Conservation (phyloP, 53 echinoderm and acorn worm species). For the Patiria pectinifera region DNA sequence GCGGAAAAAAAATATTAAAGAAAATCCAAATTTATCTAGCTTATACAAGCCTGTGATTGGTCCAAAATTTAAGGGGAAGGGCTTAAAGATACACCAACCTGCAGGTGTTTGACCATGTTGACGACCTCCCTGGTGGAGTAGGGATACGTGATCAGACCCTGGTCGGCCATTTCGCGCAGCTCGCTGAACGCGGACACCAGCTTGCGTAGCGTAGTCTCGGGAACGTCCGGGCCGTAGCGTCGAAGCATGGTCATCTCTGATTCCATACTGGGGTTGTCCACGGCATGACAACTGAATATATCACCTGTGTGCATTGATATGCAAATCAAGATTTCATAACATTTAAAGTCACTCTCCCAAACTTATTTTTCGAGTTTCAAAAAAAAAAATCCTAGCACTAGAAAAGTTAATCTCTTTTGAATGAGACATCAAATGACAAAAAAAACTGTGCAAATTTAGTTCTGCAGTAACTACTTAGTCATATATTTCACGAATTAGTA, state of each 20-base stretch:
- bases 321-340: neutral
- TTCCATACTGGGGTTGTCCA: slow-evolving; percentile 95
- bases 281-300: slow-evolving; percentile 98
- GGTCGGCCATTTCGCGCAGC: slow-evolving; percentile 89
- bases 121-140: slow-evolving; percentile 99
- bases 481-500: neutral
- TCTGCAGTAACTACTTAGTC: neutral
- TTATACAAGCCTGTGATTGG: too few relatives aligned
- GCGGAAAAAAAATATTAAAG: neutral
- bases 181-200: slow-evolving; percentile 95
- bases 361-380: neutral
- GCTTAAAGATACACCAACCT: slow-evolving; percentile 64
- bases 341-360: too few relatives aligned
- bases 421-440: too few relatives aligned
- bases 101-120: slow-evolving; percentile 98
- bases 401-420: too few relatives aligned
- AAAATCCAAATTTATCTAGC: too few relatives aligned
- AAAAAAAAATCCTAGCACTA: neutral
- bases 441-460: neutral
- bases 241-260: slow-evolving; percentile 95
- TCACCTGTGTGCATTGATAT: slow-evolving; percentile 70
- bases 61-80: too few relatives aligned
- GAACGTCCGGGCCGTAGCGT: slow-evolving; percentile 92
- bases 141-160: slow-evolving; percentile 95
- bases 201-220: slow-evolving; percentile 82